These are phyloP conservation scores for Heteronetta atricapilla DNA, from an alignment of 2,113 vertebrate species.

Conservation along the genomic window DNA sequence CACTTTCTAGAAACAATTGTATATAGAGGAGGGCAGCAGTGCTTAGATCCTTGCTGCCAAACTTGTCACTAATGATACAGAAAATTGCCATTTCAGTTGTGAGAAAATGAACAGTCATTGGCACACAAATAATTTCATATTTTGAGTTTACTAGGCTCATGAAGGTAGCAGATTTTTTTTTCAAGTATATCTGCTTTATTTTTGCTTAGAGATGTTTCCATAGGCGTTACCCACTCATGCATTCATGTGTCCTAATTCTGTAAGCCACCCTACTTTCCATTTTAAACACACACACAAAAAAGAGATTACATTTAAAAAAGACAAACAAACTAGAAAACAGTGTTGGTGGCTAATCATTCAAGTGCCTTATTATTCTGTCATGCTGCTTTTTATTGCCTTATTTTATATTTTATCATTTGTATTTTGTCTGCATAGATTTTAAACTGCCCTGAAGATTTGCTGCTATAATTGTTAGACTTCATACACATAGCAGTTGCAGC, in stretches of 20 bases:
- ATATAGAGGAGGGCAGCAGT: background rate
- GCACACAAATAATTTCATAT: background rate
- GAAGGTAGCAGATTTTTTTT: background rate
- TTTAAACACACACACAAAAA: background rate
- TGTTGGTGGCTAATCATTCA: background rate
- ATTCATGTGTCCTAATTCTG: conserved; percentile 12
- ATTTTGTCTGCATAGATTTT: conserved; percentile 19
- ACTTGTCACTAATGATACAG: background rate
- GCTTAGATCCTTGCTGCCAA: background rate
- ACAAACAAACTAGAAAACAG: background rate
- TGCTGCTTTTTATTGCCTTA: conserved; percentile 5
- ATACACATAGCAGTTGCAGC: background rate
- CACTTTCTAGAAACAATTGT: conserved; percentile 9
- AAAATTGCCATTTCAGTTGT: background rate
- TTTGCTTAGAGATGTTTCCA: background rate
- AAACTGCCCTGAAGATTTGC: background rate
- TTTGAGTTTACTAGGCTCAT: background rate
- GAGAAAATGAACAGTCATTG: background rate
- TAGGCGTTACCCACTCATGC: background rate
- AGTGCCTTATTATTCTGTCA: background rate
- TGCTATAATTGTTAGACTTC: background rate
- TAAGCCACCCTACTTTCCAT: conserved; percentile 9
- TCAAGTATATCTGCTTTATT: background rate
- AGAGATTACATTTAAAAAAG: background rate
- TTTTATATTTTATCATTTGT: background rate